Base-by-base conservation (phyloP, 2,113 vertebrate species). In the Siniperca knerii region DNA sequence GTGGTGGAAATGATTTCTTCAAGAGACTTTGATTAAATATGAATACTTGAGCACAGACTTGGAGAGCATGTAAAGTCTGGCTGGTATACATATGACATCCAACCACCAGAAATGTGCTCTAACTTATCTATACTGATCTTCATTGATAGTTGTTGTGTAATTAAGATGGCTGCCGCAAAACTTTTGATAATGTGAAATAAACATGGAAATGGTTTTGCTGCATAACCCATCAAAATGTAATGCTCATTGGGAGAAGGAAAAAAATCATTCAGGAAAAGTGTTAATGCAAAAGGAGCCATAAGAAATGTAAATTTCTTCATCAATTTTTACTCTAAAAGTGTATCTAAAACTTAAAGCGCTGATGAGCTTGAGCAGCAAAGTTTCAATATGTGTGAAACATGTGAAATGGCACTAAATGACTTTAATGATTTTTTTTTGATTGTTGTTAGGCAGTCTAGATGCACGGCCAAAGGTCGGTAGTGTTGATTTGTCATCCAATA, bases 11-110 rank as follows among this genome's bases (percentile, higher is more conserved):
- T 83, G 61, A 90, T 82, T 58, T 87, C 80, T 84, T 85, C 50
- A 54, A 83, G 50, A 75, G 81, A 81, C 65, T 81, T 48, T 87
- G 82, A 90, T 86, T 80, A 40, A 89, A 89, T 83, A 90, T 87
- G 73, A 85, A 87, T 52, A 25, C 48, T 44, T 15, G n/a, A 79
- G 73, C 50, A 21, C 55, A 48, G 35, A 68, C 60, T 55, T 52
- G 50, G 42, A 73, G 60, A 44, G 82, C 80, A 65, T 25, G 21
- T 50, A 25, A 84, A 84, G 61, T 40, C 58, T 70, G 66, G 72
- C 12, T 81, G 84, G 6, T 23, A 0, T 25, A 76, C 55, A 79
- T 76, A 89, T 77, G 79, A 79, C 1, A 9, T 6, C 18, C 11
- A 5, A 1, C n/a, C 46, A 42, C 8, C 42, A 48, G 18, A 65